Evolutionary conservation across 2,113 vertebrate species (phyloP).

Genomic region (Baryphthengus martii): DNA sequence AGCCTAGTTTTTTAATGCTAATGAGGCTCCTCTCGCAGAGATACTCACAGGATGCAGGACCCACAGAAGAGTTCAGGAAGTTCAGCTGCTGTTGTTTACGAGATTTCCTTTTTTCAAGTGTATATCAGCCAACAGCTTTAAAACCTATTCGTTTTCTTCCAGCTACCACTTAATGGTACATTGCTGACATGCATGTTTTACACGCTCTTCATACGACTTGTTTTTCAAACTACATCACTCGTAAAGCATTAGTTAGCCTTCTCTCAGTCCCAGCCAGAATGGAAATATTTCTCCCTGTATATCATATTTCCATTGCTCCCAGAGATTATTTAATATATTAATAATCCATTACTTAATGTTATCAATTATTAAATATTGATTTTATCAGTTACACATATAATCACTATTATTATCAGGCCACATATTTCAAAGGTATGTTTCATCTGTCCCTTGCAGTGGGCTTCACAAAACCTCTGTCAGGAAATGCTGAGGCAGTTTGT

Average conservation of each 20-base stretch:
- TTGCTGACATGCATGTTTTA: not conserved
- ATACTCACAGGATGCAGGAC: not conserved
- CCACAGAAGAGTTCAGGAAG: not conserved
- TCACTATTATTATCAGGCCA: not conserved
- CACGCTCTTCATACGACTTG: not conserved
- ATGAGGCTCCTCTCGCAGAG: not conserved
- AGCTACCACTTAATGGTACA: not conserved
- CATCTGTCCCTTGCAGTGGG: not conserved
- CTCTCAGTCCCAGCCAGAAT: not conserved
- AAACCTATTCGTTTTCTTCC: not conserved
- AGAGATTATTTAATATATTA: not conserved
- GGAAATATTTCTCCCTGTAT: not conserved
- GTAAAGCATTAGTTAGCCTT: not conserved
- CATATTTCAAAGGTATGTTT: not conserved
- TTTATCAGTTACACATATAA: not conserved
- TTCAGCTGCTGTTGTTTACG: not conserved
- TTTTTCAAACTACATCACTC: not conserved
- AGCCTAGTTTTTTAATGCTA: not conserved
- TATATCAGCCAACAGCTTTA: not conserved
- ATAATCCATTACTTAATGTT: not conserved
- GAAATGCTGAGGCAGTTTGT: conserved; percentile 7
- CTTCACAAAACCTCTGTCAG: not conserved
- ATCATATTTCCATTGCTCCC: not conserved
- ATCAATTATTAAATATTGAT: not conserved
- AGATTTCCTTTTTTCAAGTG: not conserved